Base-by-base conservation (phyloP, 2,797 vertebrate species). In the Bradypodion pumilum region DNA sequence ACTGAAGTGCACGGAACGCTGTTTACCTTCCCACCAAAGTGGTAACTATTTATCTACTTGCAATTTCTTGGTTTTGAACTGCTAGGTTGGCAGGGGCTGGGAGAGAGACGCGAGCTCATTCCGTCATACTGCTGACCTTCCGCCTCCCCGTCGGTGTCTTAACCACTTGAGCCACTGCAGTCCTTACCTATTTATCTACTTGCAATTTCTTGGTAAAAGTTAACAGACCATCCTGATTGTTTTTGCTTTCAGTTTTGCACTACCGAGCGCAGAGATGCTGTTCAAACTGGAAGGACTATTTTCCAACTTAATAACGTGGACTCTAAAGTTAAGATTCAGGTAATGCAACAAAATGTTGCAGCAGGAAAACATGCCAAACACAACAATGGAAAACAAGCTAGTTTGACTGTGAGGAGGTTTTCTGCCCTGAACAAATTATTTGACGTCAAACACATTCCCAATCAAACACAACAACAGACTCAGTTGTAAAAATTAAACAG, bases 321-420 rank as follows among this genome's bases (percentile, higher is more conserved):
- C 75, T 32, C 75, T 0, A 29, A 66, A 52, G 2, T 46, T 74
- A 68, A 69, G 21, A 2, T 8, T n/a, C 65, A 84, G 35, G 68
- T 44, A 78, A 56, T 0, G 37, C 19, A 85, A n/a, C 63, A n/a
- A 29, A 66, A 77, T 66, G 66, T 68, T 5, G 42, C 42, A 0
- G 1, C 35, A 1, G 13, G 29, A 23, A 19, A 89, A 81, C 25
- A 44, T 72, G 0, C 69, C 2, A 83, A 86, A 81, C 82, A 79
- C 44, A 75, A 81, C 78, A 29, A 66, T 0, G 29, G 52, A 77
- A 62, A 90, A 84, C 3, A 10, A 68, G 46, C 74, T 74, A 16
- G 77, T 80, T 86, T 69, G 85, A 82, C 73, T 81, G 87, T 59
- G 70, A 72, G 78, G n/a, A 37, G 40, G 77, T 27, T 40, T 84